Percentiles rank a stretch among this genome's conserved stretches.
Conservation (phyloP, 2,888 invertebrate species). For the Lasioglossum malachurum region DNA sequence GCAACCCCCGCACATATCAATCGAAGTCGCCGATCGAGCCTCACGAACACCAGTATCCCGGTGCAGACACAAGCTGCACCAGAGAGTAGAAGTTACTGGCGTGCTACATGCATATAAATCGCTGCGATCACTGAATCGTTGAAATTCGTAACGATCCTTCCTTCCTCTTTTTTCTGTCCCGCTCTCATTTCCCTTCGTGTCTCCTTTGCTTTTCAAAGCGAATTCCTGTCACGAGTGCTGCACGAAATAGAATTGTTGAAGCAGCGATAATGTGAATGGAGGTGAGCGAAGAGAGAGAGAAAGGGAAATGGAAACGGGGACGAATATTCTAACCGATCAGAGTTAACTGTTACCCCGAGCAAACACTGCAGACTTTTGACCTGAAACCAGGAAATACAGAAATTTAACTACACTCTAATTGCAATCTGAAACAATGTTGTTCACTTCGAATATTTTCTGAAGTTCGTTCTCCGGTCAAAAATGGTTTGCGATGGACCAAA, state of each 20-base stretch:
- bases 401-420: background rate
- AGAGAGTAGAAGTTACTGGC: slow-evolving; percentile 31
- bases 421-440: no score
- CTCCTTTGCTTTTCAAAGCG: slow-evolving; percentile 37
- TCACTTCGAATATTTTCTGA: background rate
- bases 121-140: slow-evolving; percentile 56
- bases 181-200: slow-evolving; percentile 35
- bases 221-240: slow-evolving; percentile 52
- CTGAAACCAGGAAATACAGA: background rate
- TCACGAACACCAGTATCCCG: background rate
- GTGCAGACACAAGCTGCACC: slow-evolving; percentile 1
- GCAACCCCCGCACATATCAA: background rate
- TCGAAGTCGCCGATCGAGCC: background rate
- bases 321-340: slow-evolving; percentile 8
- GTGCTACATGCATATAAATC: slow-evolving; percentile 52
- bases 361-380: slow-evolving; percentile 14
- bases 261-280: slow-evolving; percentile 40
- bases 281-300: background rate
- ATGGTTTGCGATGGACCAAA: background rate
- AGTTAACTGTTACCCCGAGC: slow-evolving; percentile 22
- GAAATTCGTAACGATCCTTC: slow-evolving; percentile 56
- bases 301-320: slow-evolving; percentile 4
- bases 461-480: background rate
- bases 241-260: slow-evolving; percentile 47
- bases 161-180: slow-evolving; percentile 2